Base-by-base conservation (phyloP, 2,797 vertebrate species). In the Pterois miles region DNA sequence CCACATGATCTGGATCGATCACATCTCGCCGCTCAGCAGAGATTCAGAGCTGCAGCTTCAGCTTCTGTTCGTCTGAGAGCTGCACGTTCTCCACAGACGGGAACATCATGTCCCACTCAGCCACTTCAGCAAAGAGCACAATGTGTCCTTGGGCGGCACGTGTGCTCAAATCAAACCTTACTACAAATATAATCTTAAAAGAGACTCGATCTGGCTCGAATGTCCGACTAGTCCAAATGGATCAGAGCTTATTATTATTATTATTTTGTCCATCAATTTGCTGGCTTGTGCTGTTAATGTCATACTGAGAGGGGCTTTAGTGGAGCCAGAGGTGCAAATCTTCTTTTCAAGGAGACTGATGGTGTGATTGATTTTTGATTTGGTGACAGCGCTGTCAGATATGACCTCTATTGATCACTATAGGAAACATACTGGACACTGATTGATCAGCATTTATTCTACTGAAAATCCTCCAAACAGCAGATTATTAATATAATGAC, bases 81-180 rank as follows among this genome's bases (percentile, higher is more conserved):
- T 65, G 60, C 14, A 1, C 10, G 8, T 59, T 71, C 18, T 58
- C 71, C 64, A 33, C 36, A 58, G 69, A 29, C 10, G 4, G 11
- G 33, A 13, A 83, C 86, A 82, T 20, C 4, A 52, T 83, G 85
- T 91, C 81, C 88, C 65, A 31, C 71, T 7, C 34, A 5, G 58
- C 54, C 58, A 12, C 75, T 71, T n/a, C 36, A 76, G 43, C 11
- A 50, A 50, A 71, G 27, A 77, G 57, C 13, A 76, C 80, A 74
- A 0, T 57, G 1, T 40, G 73, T 76, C 83, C 80, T 78, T 83
- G 78, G 38, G 57, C 10, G 20, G 46, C 14, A 27, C 48, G 60
- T 18, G 60, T 16, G 54, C 78, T 70, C 38, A 8, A 58, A 65
- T 34, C 43, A 69, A 59, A 72, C 43, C 36, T 3, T 12, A 11